Percentiles rank a stretch among this genome's conserved stretches.
Conservation (phyloP, 2,113 vertebrate species). For the Triplophysa dalaica region DNA sequence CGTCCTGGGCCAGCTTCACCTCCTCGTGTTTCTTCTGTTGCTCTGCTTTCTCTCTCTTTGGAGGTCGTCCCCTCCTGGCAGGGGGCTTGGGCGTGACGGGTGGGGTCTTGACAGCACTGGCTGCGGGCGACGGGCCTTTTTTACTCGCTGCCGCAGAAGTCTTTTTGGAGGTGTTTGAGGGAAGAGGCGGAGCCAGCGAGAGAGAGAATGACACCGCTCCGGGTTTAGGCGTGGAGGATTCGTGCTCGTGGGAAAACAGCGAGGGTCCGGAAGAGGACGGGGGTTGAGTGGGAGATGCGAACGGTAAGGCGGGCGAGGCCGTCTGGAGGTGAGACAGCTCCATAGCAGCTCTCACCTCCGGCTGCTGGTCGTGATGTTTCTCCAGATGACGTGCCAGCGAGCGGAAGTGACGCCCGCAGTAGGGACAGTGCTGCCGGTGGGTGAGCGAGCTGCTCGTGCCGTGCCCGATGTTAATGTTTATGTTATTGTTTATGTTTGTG, state of each 20-base stretch:
- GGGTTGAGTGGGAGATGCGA: constrained; percentile 57
- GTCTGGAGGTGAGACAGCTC: constrained; percentile 70
- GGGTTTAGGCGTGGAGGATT: constrained; percentile 57
- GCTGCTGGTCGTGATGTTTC: constrained; percentile 76
- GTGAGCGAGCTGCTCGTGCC: constrained; percentile 59
- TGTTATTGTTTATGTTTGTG: constrained; percentile 79
- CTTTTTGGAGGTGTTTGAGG: constrained; percentile 54
- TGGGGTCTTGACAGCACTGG: constrained; percentile 24
- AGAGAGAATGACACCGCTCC: constrained; percentile 71
- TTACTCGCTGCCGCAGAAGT: not conserved
- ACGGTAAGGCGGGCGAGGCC: not conserved
- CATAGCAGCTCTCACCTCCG: constrained; percentile 72
- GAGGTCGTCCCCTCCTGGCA: constrained; percentile 65
- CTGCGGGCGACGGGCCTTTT: constrained; percentile 42
- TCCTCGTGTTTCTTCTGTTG: constrained; percentile 56
- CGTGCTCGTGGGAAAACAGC: constrained; percentile 69
- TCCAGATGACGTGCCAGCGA: constrained; percentile 76
- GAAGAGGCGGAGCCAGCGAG: constrained; percentile 64
- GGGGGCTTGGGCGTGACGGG: constrained; percentile 54
- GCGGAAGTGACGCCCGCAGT: constrained; percentile 75
- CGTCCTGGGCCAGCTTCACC: constrained; percentile 64
- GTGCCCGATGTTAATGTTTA: constrained; percentile 76
- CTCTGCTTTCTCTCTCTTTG: constrained; percentile 70
- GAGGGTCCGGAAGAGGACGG: constrained; percentile 64
- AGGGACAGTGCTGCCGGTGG: constrained; percentile 72